Evolutionary conservation across 2,113 vertebrate species (phyloP), one percentile per base, ranked within the genome.

Genomic region (Neogale vison): DNA sequence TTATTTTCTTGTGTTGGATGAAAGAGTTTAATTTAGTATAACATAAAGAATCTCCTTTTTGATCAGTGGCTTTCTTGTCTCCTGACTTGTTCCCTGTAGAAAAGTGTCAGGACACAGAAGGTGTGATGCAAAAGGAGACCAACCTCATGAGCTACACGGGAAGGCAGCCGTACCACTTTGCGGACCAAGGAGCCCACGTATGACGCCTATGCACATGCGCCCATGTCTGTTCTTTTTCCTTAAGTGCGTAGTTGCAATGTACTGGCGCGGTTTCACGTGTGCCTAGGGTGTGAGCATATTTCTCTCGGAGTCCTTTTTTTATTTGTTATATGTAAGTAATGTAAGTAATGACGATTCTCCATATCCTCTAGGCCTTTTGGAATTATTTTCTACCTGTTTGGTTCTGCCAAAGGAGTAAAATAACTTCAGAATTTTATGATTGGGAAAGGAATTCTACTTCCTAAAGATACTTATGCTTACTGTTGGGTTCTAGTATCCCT

Each of bases 381-480:
- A 76, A 72, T 88, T 65, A 39, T 95, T 84, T 96, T 67, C 26
- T 7, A 52, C 89, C 14, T 52, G 15, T 69, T 89, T 52, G 36
- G 34, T n/a, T 98, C 39, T 29, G 24, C 3, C 29, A 93, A 93
- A 97, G 80, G 34, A 83, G 31, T 71, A 65, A 94, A 34, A 10
- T 95, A 90, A 89, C 42, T 87, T 71, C 59, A 42, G 24, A 81
- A 45, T 88, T 79, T 95, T 94, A 39, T 12, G 4, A 61, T 81
- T 90, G 76, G 65, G 61, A 88, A 93, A 95, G 50, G 67, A 95
- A 42, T 45, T 36, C 52, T 69, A 24, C 81, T 55, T 97, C 61
- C 34, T 87, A 39, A 93, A 88, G 84, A 79, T 47, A 57, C 24
- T 82, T 57, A 55, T 90, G 34, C 90, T 87, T 96, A 71, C 18